Evolutionary conservation across 2,888 invertebrate genomes (phyloP).

Genomic region (Lathronympha strigana): DNA sequence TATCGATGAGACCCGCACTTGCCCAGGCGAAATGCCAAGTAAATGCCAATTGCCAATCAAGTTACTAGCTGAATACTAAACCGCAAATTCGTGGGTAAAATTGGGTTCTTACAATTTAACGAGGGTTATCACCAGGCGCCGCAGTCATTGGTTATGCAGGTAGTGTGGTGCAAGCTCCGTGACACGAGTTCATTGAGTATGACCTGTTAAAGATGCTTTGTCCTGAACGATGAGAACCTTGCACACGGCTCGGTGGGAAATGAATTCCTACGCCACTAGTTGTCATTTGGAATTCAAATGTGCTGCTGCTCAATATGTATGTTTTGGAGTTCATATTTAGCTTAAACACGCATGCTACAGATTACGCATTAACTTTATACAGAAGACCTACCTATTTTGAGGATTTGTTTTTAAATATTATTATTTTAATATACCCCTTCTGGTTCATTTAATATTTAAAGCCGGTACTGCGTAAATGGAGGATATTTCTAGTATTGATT

Average conservation of each 20-base stretch:
- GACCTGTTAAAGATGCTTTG: slow-evolving; percentile 72
- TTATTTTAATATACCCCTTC: too few relatives aligned
- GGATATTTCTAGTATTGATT: too few relatives aligned
- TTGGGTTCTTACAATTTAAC: slow-evolving; percentile 32
- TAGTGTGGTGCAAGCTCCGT: slow-evolving; percentile 67
- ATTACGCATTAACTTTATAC: background rate
- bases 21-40: slow-evolving; percentile 5
- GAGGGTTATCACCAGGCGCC: slow-evolving; percentile 63
- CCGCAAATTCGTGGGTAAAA: slow-evolving; percentile 41
- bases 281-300: slow-evolving; percentile 65
- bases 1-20: slow-evolving; percentile 44
- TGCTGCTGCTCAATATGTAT: slow-evolving; percentile 47
- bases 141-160: slow-evolving; percentile 71
- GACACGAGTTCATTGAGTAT: slow-evolving; percentile 71
- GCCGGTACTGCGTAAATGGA: too few relatives aligned
- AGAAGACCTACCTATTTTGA: too few relatives aligned
- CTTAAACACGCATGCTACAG: background rate
- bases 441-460: too few relatives aligned
- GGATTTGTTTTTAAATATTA: too few relatives aligned
- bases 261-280: slow-evolving; percentile 56
- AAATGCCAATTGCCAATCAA: slow-evolving; percentile 15
- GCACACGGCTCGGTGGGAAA: slow-evolving; percentile 53
- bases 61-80: slow-evolving; percentile 30
- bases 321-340: slow-evolving; percentile 41
- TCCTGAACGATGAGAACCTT: slow-evolving; percentile 56